Base-by-base conservation (phyloP, 2,113 vertebrate species). In the Strix aluco region DNA sequence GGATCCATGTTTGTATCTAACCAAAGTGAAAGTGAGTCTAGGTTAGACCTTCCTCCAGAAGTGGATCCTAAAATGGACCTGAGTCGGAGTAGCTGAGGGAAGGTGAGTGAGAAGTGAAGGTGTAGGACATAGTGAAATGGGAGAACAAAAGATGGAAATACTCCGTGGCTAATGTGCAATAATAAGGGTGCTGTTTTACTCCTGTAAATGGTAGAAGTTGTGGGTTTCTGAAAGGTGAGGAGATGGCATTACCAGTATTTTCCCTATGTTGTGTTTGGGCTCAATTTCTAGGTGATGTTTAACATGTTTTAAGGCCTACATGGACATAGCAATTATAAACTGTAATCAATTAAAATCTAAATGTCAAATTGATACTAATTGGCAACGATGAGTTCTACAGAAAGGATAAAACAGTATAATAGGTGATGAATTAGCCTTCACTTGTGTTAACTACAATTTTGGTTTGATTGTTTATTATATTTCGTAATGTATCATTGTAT, bases 111-210 rank as follows among this genome's bases (percentile, higher is more conserved):
- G 61, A 78, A 70, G n/a, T 15, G 38, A 25, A 59, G 58, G 55
- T 21, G 15, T 29, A 54, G 51, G 61, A 36, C 29, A 20, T 2
- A 46, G 18, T 67, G 49, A 13, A 77, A 36, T 0, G 1, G 72
- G 36, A 65, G 61, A 46, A 36, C 25, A 55, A 65, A 46, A 54
- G 51, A 14, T 46, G 29, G 51, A 51, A 61, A 47, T 51, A 17
- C 11, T 52, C 47, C 0, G 1, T 58, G 34, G 67, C 26, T 73
- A 34, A 23, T 0, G 1, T 25, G 38, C 0, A 2, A 0, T 57
- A 36, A 52, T 29, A 58, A 49, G 46, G 27, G 6, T 1, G 6
- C n/a, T 55, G 36, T 15, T 73, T 22, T 15, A 70, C 20, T 66
- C 36, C 44, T 36, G 13, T 34, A 15, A 59, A 40, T 34, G 25